Percentiles rank a stretch among this genome's conserved stretches.
Conservation (phyloP, 2,888 invertebrate species). For the Augiades crinisus region DNA sequence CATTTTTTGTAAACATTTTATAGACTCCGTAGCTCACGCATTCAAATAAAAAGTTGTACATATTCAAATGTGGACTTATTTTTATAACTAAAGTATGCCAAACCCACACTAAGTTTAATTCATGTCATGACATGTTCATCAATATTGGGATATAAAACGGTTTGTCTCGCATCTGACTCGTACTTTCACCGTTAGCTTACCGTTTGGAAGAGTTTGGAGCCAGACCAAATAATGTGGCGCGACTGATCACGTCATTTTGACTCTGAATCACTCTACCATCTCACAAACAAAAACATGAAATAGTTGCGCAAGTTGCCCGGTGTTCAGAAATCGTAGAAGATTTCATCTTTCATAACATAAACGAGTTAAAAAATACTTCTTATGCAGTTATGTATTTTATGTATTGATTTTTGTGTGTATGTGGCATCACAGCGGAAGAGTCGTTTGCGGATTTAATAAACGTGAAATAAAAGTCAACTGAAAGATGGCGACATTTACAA, state of each 20-base stretch:
- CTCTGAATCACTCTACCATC: conserved; percentile 8
- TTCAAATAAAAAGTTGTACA: too few species aligned
- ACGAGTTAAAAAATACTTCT: background rate
- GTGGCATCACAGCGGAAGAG: too few species aligned
- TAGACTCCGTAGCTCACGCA: too few species aligned
- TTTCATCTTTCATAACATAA: background rate
- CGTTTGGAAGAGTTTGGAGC: conserved; percentile 12
- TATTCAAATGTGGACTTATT: too few species aligned
- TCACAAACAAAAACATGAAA: background rate
- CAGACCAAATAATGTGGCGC: conserved; percentile 10
- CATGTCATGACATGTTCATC: conserved; percentile 7
- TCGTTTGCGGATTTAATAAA: too few species aligned
- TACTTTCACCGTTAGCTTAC: conserved; percentile 23
- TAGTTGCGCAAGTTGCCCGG: background rate
- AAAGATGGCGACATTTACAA: too few species aligned
- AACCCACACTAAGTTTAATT: background rate
- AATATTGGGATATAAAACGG: conserved; percentile 11
- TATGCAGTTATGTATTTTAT: too few species aligned
- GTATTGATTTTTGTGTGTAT: too few species aligned
- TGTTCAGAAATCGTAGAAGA: background rate
- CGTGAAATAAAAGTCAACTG: too few species aligned
- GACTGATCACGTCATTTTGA: conserved; percentile 11
- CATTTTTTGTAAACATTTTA: too few species aligned
- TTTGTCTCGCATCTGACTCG: conserved; percentile 17
- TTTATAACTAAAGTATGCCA: background rate